These are phyloP conservation scores for Sebastiscus tertius DNA, from an alignment of 2,797 vertebrate genomes.

Conservation along the genomic window DNA sequence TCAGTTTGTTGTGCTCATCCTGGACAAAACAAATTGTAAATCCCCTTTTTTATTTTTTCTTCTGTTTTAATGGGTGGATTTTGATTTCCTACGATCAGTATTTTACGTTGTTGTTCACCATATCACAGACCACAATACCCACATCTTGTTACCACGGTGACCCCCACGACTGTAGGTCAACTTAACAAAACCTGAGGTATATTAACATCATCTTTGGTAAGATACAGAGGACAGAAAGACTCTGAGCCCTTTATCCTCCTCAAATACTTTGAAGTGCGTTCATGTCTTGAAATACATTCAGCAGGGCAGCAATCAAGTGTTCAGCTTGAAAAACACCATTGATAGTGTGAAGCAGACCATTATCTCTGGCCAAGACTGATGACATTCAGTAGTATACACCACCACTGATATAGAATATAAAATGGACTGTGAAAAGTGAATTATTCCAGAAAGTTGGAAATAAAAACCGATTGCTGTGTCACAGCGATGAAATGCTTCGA, in stretches of 20 bases:
- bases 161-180: constrained; percentile 5
- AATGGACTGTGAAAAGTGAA: background rate
- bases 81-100: constrained; percentile 71
- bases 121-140: constrained; percentile 67
- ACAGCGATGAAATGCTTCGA: background rate
- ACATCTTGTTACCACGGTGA: constrained; percentile 51
- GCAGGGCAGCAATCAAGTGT: background rate
- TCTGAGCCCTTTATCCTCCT: background rate
- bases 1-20: constrained; percentile 86
- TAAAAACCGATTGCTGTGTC: background rate
- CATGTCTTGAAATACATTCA: background rate
- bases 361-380: background rate
- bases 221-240: background rate
- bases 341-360: constrained; percentile 8
- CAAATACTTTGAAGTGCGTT: constrained; percentile 7
- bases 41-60: constrained; percentile 60
- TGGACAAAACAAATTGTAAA: constrained; percentile 67
- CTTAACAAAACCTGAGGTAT: background rate
- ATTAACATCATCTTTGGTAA: constrained; percentile 15
- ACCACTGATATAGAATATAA: background rate
- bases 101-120: constrained; percentile 72
- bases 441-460: constrained; percentile 3
- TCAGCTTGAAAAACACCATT: background rate
- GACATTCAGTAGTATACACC: background rate
- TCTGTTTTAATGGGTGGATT: constrained; percentile 74